Base-by-base conservation (phyloP, 2,113 vertebrate species). In the Donacobius atricapilla region DNA sequence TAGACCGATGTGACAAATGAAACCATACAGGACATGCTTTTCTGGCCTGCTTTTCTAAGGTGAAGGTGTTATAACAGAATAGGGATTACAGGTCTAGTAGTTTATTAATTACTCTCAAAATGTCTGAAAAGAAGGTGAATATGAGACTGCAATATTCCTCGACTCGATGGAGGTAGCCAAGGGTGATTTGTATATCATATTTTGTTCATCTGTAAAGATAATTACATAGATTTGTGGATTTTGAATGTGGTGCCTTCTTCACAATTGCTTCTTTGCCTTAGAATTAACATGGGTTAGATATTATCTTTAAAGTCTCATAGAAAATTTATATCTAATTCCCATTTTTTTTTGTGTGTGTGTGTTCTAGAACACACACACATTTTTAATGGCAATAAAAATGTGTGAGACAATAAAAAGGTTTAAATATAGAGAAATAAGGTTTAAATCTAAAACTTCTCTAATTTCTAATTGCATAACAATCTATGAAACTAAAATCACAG, bases 221-320 rank as follows among this genome's bases (percentile, higher is more conserved):
- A 58, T 91, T 70, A 88, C 80, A 93, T 77, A 68, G 45, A 27
- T 21, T 89, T 72, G 51, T 69, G 79, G 60, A 89, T 93, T 68
- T 91, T 75, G 14, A 96, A 93, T 73, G 78, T 69, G 35, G 33
- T 95, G 57, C 39, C 33, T 87, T 81, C 71, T 94, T 19, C 30
- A 42, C 53, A 91, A 89, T 96, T 94, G 57, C 42, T 90, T 83
- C 50, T 93, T 96, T 72, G 47, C n/a, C 70, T 97, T 94, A 79
- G 78, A 94, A 96, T 71, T 66, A 96, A 9, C 37, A 92, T 86
- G 83, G 15, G 37, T 61, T 93, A 73, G 73, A 70, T 81, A 63
- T 27, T 14, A 45, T 95, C 82, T 80, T 96, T 76, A 37, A 85
- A n/a, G n/a, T 86, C 51, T 71, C 90, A 23, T 50, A 69, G 85